Conservation (phyloP, 2,797 vertebrate genomes). For the Chlorospingus flavigularis region DNA sequence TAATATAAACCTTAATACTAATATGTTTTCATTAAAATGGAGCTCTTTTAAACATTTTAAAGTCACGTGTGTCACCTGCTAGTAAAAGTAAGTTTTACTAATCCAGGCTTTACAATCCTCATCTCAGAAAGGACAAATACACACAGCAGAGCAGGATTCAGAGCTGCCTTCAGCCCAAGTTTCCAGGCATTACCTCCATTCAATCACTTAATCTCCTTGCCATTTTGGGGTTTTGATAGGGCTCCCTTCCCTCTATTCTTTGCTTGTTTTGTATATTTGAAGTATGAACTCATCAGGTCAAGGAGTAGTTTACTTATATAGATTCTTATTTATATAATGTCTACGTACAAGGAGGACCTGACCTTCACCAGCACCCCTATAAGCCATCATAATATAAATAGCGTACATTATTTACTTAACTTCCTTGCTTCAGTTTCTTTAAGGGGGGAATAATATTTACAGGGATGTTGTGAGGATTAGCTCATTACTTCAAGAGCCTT, state of each 20-base stretch:
- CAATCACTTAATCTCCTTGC: constrained; percentile 22
- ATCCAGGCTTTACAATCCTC: not conserved
- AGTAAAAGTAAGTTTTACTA: not conserved
- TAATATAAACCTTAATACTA: not conserved
- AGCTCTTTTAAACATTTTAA: not conserved
- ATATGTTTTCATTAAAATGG: not conserved
- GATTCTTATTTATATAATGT: constrained; percentile 58
- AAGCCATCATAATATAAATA: constrained; percentile 66
- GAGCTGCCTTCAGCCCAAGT: not conserved
- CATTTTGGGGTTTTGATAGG: not conserved
- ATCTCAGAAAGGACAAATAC: not conserved
- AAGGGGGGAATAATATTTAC: constrained; percentile 67
- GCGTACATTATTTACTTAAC: constrained; percentile 58
- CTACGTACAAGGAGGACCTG: constrained; percentile 54
- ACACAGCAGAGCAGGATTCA: not conserved
- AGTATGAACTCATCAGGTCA: constrained; percentile 60
- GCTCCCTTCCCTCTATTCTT: not conserved
- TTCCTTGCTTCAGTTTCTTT: constrained; percentile 67
- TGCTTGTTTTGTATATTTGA: constrained; percentile 45
- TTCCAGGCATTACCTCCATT: not conserved
- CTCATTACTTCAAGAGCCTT: constrained; percentile 68
- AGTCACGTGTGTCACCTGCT: not conserved
- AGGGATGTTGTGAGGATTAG: constrained; percentile 69
- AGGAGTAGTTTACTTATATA: constrained; percentile 54
- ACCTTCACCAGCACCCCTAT: constrained; percentile 60